phyloP scores from a whole-genome alignment of 2,888 invertebrate species.

The Drosophila prolongata region DNA sequence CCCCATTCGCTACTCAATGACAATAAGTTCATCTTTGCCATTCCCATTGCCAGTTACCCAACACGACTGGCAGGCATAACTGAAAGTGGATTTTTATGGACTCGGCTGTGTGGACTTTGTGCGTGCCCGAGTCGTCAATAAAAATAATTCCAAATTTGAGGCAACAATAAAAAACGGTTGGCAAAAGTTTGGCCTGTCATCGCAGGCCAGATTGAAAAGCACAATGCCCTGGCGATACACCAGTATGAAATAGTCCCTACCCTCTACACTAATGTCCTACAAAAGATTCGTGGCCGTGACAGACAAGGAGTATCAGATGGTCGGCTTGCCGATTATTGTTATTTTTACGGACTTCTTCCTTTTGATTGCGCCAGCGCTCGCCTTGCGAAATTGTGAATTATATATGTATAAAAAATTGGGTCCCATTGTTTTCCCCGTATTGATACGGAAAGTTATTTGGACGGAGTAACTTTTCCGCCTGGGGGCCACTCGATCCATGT shows the following conservation, averaged over 20 bases:
- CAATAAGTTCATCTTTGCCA: conserved; percentile 35
- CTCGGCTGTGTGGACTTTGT: conserved; percentile 8
- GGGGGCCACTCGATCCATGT: neutral
- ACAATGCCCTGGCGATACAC: conserved; percentile 8
- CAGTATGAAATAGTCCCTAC: neutral
- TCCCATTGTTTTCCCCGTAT: conserved; percentile 55
- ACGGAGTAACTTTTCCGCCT: conserved; percentile 13
- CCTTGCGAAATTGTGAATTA: conserved; percentile 50
- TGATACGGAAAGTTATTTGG: conserved; percentile 41
- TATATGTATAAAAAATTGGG: conserved; percentile 54
- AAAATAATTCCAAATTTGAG: conserved; percentile 72
- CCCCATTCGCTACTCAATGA: conserved; percentile 31
- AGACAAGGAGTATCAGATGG: conserved; percentile 17
- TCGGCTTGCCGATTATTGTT: conserved; percentile 7
- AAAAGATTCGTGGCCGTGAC: too few relatives aligned
- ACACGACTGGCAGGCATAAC: conserved; percentile 29
- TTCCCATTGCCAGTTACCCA: conserved; percentile 18
- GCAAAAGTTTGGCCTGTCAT: conserved; percentile 40
- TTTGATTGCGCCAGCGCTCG: conserved; percentile 8
- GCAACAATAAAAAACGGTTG: conserved; percentile 64
- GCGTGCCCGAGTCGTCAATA: conserved; percentile 47
- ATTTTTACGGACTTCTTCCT: conserved; percentile 4
- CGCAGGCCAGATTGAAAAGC: conserved; percentile 32
- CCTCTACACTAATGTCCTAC: neutral
- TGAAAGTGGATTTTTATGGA: conserved; percentile 46